A percentile compares a stretch with the other conserved stretches of the same genome.
These are phyloP conservation scores for Callinectes sapidus DNA, from an alignment of 2,888 invertebrate genomes.

Conservation along the genomic window DNA sequence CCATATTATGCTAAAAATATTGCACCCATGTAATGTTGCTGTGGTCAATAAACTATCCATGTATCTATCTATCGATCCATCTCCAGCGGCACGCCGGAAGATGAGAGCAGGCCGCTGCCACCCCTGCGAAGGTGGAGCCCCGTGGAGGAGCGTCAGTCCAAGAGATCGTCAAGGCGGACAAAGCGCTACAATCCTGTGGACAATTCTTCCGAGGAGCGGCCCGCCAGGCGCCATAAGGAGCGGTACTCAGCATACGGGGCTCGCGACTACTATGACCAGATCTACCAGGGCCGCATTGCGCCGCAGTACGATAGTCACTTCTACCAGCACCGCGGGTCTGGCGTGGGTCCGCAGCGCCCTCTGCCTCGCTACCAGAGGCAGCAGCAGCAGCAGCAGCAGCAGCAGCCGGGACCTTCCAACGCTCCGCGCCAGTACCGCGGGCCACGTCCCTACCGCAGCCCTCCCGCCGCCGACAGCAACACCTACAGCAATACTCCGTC, in stretches of 20 bases:
- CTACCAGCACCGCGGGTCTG: slow-evolving; percentile 65
- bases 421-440: slow-evolving; percentile 60
- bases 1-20: no score
- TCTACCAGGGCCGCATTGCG: slow-evolving; percentile 54
- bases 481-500: not conserved
- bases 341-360: slow-evolving; percentile 56
- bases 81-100: slow-evolving; percentile 18
- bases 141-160: not conserved
- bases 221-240: slow-evolving; percentile 3
- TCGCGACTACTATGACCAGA: slow-evolving; percentile 58
- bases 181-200: not conserved
- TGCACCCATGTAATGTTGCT: no score
- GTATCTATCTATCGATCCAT: no score
- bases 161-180: slow-evolving; percentile 22
- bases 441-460: slow-evolving; percentile 55
- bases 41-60: no score
- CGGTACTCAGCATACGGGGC: slow-evolving; percentile 40
- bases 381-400: not conserved
- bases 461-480: not conserved
- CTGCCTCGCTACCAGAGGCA: slow-evolving; percentile 32
- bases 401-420: slow-evolving; percentile 11
- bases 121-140: slow-evolving; percentile 50
- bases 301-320: slow-evolving; percentile 69
- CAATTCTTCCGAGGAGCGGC: not conserved
- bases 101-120: slow-evolving; percentile 2